phyloP scores from a whole-genome alignment of 2,797 vertebrate species.

The Avahi laniger region DNA sequence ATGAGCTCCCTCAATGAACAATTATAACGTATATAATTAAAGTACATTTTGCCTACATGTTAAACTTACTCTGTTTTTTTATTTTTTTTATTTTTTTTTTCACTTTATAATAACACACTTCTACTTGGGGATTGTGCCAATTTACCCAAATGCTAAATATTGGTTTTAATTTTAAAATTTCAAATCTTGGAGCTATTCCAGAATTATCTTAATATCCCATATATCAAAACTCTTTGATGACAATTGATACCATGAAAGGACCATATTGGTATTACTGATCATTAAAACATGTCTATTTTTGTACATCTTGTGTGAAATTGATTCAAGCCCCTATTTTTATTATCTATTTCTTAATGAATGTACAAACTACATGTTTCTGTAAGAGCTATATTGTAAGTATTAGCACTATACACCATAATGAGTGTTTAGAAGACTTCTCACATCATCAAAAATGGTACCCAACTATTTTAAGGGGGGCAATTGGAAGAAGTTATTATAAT shows the following conservation, averaged over 20 bases:
- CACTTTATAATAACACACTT: background rate
- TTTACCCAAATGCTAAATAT: background rate
- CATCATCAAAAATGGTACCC: background rate
- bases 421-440: background rate
- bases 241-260: background rate
- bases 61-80: background rate
- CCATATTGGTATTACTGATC: background rate
- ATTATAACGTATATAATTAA: background rate
- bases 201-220: background rate
- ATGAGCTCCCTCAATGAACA: background rate
- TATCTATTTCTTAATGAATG: background rate
- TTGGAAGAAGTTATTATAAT: background rate
- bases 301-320: background rate
- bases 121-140: background rate
- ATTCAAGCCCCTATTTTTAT: background rate
- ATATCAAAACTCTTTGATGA: background rate
- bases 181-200: background rate
- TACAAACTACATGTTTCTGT: background rate
- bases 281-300: background rate
- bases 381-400: background rate
- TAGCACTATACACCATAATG: background rate
- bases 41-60: background rate
- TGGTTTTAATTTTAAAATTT: slow-evolving; percentile 4
- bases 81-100: background rate
- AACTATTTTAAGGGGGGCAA: background rate